Conservation (phyloP, 2,888 invertebrate genomes). For the Bursaphelenchus okinawaensis region DNA sequence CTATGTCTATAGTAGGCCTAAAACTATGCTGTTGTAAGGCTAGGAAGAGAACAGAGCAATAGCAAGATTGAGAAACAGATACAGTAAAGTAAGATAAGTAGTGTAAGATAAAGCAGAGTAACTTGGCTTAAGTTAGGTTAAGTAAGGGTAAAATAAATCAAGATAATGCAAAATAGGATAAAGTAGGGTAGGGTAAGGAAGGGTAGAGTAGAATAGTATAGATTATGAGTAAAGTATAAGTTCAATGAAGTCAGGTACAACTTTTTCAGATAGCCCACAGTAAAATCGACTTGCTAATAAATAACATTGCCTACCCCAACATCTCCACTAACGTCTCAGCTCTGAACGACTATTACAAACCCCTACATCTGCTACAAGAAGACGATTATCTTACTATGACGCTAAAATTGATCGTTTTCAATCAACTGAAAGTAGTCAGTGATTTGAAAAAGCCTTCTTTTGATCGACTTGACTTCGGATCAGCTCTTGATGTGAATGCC, state of each 20-base stretch:
- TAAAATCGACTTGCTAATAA: slow-evolving; percentile 44
- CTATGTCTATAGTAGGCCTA: too few relatives aligned
- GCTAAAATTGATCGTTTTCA: neutral
- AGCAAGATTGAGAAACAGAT: too few relatives aligned
- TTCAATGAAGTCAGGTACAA: too few relatives aligned
- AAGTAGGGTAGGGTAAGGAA: too few relatives aligned
- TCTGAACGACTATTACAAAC: slow-evolving; percentile 24
- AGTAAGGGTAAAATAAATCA: neutral
- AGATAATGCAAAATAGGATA: neutral
- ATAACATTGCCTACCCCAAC: slow-evolving; percentile 47
- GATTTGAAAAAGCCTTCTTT: neutral
- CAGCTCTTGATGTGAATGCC: slow-evolving; percentile 68
- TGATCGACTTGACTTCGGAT: slow-evolving; percentile 17
- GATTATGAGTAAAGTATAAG: neutral
- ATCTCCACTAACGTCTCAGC: slow-evolving; percentile 37
- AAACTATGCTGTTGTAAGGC: too few relatives aligned
- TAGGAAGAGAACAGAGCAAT: too few relatives aligned
- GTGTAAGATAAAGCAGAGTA: too few relatives aligned
- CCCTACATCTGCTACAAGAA: neutral
- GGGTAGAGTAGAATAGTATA: too few relatives aligned
- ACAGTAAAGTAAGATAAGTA: too few relatives aligned
- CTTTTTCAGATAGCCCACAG: slow-evolving; percentile 29
- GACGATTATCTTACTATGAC: neutral
- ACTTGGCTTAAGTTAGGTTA: too few relatives aligned
- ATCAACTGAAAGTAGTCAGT: neutral